phyloP scores from a whole-genome alignment of 2,888 invertebrate genomes.

The Dinocampus coccinellae region DNA sequence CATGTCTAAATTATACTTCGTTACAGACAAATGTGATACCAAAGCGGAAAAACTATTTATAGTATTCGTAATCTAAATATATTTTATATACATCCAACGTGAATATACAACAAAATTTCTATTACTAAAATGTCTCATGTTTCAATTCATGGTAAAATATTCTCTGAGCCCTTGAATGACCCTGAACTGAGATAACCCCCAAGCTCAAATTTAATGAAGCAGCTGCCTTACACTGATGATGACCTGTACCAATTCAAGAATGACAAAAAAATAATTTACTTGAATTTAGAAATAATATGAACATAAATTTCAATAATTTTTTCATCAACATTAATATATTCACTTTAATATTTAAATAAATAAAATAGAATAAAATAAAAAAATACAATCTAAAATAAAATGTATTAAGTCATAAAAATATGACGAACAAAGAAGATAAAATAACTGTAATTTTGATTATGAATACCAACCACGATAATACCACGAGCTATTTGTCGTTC shows the following conservation, averaged over 20 bases:
- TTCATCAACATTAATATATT: too few relatives aligned
- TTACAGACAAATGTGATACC: background rate
- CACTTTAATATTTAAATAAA: too few relatives aligned
- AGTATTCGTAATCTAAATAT: background rate
- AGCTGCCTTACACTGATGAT: background rate
- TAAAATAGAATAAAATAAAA: too few relatives aligned
- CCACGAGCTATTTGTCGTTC: background rate
- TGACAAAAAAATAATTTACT: too few relatives aligned
- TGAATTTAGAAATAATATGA: too few relatives aligned
- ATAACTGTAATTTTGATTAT: background rate
- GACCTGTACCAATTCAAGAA: background rate
- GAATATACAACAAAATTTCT: background rate
- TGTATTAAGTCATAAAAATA: too few relatives aligned
- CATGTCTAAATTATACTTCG: background rate
- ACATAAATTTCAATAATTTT: too few relatives aligned
- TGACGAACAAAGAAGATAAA: too few relatives aligned
- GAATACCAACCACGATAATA: background rate
- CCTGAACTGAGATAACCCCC: background rate
- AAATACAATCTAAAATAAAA: too few relatives aligned
- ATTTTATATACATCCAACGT: background rate
- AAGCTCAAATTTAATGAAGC: background rate
- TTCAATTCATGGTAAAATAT: constrained; percentile 1
- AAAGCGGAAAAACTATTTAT: background rate
- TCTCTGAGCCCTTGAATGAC: background rate
- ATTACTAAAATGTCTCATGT: background rate